Evolutionary conservation across 1,140 invertebrate genomes (phyloP), one percentile per base, ranked within the genome.

Genomic region (Drosophila grimshawi): DNA sequence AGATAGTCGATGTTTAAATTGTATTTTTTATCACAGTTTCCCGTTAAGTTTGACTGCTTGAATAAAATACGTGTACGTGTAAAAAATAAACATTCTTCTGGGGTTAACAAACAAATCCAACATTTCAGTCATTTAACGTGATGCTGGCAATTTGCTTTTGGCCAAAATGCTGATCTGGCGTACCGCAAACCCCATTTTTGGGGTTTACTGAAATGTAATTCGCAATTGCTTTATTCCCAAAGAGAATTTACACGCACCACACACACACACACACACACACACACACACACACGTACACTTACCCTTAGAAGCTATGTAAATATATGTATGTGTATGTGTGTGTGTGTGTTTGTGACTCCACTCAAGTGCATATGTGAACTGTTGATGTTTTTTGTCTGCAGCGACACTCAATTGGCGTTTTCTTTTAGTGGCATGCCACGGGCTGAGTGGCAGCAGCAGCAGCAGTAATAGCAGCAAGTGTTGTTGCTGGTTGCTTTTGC

Each of bases 401-500:
- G 35, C 55, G 46, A 37, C 61, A 67, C 82, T 66, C 75, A 61
- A 86, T 79, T 86, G 78, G 57, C 80, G 66, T 73, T 80, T 77
- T 88, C 72, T 88, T 80, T 77, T 71, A 57, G 76, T 82, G 76
- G 57, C 82, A 59, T 39, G 70, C 64, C 56, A 68, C 46, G 51
- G 59, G 41, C 6, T 46, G 46, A 19, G 45, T 5, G 29, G 39
- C 57, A 60, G 19, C 7, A 39, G n/a, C 6, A 39, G 8, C 11
- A 45, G 27, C n/a, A 59, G 8, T 39, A 29, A 8, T 45, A 43
- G 53, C 11, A 39, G 53, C 19, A 29, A 33, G n/a, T 19, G 57
- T 11, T 29, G 45, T 5, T 19, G 27, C 4, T 51, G 8, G 39
- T 41, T 30, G 45, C 6, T 33, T 35, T 7, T 52, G 4, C 11